Base-by-base conservation (phyloP, 2,797 vertebrate genomes). In the Loris lydekkerianus region DNA sequence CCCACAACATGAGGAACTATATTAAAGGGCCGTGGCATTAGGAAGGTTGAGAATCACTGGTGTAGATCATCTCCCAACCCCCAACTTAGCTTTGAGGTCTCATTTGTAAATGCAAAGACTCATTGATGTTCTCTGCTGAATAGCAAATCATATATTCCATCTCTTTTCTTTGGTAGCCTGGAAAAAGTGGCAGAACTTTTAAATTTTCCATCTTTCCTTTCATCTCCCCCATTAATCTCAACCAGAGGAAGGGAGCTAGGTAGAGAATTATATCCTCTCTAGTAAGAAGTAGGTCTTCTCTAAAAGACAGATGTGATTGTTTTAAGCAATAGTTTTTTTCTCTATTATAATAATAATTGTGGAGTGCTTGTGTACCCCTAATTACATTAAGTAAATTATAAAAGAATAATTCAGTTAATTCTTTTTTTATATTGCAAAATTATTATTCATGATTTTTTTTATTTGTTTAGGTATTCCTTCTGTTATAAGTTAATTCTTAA, bases 171-270 rank as follows among this genome's bases (percentile, higher is more conserved):
- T 93, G 85, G 95, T 78, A 97, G 63, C 76, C 65, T 89, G 70
- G 58, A 92, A 94, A 94, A 96, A 96, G 88, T 82, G 91, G 82
- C 86, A 95, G 89, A 76, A 94, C 60, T 72, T 95, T 95, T 97
- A 94, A 96, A 96, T 92, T 97, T 95, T 96, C 70, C 34, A 77
- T 93, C 89, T 97, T 94, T 83, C 21, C 37, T 75, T 95, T 94
- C 49, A 89, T 77, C 56, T 93, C 70, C 25, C 76, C 73, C 63
- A 93, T 95, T 93, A 94, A 91, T 94, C 86, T 95, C 77, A 86
- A 88, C 65, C 65, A 86, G 34, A 65, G 49, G 65, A 96, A 92
- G 78, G 65, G 29, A 75, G 58, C 75, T 89, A 90, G 78, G 49
- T 73, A 81, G 80, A 92, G 70, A 91, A 85, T 89, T 94, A 69